These are phyloP conservation scores for Drosophila funebris DNA, from an alignment of 1,140 invertebrate genomes.

Conservation along the genomic window DNA sequence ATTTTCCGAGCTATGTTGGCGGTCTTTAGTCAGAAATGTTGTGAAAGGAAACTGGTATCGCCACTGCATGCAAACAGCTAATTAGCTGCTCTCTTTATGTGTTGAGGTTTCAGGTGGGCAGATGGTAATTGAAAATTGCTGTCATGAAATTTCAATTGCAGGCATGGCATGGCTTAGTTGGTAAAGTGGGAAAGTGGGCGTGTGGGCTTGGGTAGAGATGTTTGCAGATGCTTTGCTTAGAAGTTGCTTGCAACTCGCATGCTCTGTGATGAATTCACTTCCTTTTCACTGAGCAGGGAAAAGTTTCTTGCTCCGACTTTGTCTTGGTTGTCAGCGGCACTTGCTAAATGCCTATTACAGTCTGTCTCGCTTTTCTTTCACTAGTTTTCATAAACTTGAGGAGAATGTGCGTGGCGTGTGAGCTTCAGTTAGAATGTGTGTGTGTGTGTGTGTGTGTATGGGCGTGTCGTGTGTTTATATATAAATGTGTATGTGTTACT, in stretches of 20 bases:
- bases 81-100: conserved; percentile 61
- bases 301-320: conserved; percentile 20
- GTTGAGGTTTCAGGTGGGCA: conserved; percentile 15
- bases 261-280: conserved; percentile 30
- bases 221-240: conserved; percentile 4
- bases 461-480: too few relatives aligned
- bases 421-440: conserved; percentile 10
- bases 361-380: conserved; percentile 40
- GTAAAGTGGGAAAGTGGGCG: conserved; percentile 4
- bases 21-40: conserved; percentile 1
- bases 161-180: too few relatives aligned
- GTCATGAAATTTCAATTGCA: conserved; percentile 69
- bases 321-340: conserved; percentile 41
- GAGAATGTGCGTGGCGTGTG: conserved; percentile 19
- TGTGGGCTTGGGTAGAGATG: neutral
- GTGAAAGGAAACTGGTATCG: neutral
- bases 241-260: conserved; percentile 22
- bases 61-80: conserved; percentile 59
- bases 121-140: conserved; percentile 68
- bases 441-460: conserved; percentile 17
- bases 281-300: neutral
- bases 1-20: neutral
- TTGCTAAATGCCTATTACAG: conserved; percentile 58
- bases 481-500: conserved; percentile 8
- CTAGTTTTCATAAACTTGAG: conserved; percentile 67